Base-by-base conservation (phyloP, 1,140 invertebrate genomes). In the Homalodisca vitripennis region DNA sequence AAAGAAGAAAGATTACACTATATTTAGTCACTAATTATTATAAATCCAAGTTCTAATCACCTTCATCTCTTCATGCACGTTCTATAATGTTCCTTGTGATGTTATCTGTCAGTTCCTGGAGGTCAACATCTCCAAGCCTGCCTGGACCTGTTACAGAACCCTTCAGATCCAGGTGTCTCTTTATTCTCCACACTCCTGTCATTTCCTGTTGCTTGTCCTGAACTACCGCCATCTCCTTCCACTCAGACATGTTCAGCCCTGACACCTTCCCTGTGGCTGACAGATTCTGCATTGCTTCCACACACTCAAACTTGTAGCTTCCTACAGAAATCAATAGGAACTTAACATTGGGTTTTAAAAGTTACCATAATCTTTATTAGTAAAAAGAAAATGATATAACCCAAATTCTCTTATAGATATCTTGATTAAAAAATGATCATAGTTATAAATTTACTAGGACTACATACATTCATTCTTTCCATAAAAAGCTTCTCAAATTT, bases 51-150 rank as follows among this genome's bases (percentile, higher is more conserved):
- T n/a, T n/a, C n/a, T n/a, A n/a, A 14, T 51, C n/a, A 51, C 48
- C 48, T 51, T 51, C 48, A 51, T 51, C 48, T 51, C 48, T 20
- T 14, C 48, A 20, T 51, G 48, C 3, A 51, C n/a, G n/a, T 51
- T 22, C n/a, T n/a, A 51, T 14, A 20, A 51, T 3, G 6, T n/a
- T 20, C 3, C 2, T 10, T 3, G 6, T 51, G 48, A 51, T 51
- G 6, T 12, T 12, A 22, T 51, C 48, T 20, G 48, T 51, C 3
- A 51, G 48, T 20, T 51, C 14, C 22, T 51, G 48, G 14, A 51
- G 22, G 48, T 51, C 48, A 20, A 20, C 48, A 51, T 51, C 48
- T 10, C 3, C 48, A 14, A 51, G n/a, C 22, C 48, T 51, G 48
- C 48, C 48, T 51, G 3, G 17, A 6, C 48, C 48, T 12, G 48